A percentile compares a stretch with the other conserved stretches of the same genome.
Conservation (phyloP, 2,797 vertebrate species). For the Syncerus caffer region DNA sequence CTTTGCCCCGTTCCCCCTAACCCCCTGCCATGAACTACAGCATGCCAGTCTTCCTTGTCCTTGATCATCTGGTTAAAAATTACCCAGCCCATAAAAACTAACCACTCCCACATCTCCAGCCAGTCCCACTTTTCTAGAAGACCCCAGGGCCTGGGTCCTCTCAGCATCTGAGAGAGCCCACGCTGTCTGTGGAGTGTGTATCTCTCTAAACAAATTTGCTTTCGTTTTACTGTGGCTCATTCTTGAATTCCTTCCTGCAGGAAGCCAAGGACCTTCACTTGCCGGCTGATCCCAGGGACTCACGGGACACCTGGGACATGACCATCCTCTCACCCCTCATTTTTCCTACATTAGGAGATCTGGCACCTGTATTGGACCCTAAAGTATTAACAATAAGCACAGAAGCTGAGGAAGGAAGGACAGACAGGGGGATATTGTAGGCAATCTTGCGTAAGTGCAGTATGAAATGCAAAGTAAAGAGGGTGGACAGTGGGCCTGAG, state of each 20-base stretch:
- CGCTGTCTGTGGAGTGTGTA: background rate
- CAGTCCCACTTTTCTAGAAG: background rate
- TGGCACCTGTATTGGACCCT: background rate
- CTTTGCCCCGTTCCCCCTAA: rapidly evolving
- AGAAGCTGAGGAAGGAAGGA: background rate
- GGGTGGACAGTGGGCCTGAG: too few relatives aligned
- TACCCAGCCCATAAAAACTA: background rate
- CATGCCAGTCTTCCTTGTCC: background rate
- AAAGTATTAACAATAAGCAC: background rate
- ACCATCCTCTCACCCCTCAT: background rate
- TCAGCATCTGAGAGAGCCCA: background rate
- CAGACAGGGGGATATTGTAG: background rate
- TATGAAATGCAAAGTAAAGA: background rate
- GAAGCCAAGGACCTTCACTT: background rate
- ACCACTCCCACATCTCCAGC: background rate
- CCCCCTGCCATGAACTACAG: background rate
- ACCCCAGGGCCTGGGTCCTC: background rate
- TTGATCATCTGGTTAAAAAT: background rate
- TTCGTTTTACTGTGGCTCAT: background rate
- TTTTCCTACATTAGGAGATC: background rate
- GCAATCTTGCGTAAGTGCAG: background rate
- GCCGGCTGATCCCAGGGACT: background rate
- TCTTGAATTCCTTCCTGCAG: background rate
- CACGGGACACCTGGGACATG: rapidly evolving
- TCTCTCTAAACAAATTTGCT: background rate